Conservation (phyloP, 1,140 invertebrate genomes). For the Rhyzopertha dominica region DNA sequence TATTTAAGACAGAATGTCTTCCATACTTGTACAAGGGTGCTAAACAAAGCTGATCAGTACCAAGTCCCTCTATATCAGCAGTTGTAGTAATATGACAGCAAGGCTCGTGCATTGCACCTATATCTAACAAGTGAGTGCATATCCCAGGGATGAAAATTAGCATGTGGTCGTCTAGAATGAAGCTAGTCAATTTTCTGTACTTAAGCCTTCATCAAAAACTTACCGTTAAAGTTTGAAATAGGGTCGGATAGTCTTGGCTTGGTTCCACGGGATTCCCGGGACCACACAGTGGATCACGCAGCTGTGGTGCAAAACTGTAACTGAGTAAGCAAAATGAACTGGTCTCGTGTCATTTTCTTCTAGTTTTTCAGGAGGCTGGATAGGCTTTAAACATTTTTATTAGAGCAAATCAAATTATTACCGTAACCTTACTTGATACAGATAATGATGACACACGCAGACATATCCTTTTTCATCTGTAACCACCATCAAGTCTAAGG, state of each 20-base stretch:
- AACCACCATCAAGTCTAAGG: constrained; percentile 71
- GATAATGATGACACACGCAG: constrained; percentile 79
- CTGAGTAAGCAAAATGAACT: constrained; percentile 77
- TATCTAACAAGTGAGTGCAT: constrained; percentile 75
- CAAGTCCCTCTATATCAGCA: constrained; percentile 47
- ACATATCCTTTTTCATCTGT: constrained; percentile 68
- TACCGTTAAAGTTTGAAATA: constrained; percentile 66
- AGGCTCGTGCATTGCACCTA: constrained; percentile 73
- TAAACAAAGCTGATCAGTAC: constrained; percentile 57
- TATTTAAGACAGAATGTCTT: constrained; percentile 56
- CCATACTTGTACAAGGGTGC: constrained; percentile 58
- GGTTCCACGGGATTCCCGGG: constrained; percentile 69
- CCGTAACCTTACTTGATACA: constrained; percentile 66
- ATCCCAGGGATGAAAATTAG: constrained; percentile 70
- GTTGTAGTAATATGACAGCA: constrained; percentile 69
- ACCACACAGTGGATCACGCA: constrained; percentile 76
- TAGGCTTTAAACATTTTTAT: constrained; percentile 30
- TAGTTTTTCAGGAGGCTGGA: constrained; percentile 28
- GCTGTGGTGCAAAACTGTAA: constrained; percentile 74
- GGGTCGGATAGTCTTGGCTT: constrained; percentile 66
- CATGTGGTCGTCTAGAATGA: constrained; percentile 62
- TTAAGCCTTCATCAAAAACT: constrained; percentile 5
- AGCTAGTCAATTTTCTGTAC: constrained; percentile 7
- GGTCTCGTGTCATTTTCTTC: constrained; percentile 36
- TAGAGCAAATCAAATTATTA: no score